Evolutionary conservation across 2,797 vertebrate genomes (phyloP), one percentile per base, ranked within the genome.

Genomic region (Falco biarmicus): DNA sequence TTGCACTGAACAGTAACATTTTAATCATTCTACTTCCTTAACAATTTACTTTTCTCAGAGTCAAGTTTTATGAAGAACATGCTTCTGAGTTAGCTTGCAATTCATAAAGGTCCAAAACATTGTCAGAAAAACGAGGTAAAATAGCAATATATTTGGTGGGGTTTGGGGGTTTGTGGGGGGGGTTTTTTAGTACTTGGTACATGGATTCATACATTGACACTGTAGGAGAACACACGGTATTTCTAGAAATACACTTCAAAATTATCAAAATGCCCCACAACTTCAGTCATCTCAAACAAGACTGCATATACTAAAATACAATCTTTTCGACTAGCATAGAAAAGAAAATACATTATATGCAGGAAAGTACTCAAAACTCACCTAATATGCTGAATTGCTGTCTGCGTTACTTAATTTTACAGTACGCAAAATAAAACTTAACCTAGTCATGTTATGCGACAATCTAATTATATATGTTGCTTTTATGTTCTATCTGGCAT

Each of bases 11-110:
- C 66, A 84, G 63, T 10, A 76, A 84, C 10, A 11, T 84, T 85
- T 87, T 89, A 61, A 69, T 88, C 48, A 39, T 61, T 61, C 64
- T 34, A 77, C 68, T 80, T 89, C 60, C 81, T 76, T 54, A 87
- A 74, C 84, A 50, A 78, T n/a, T 45, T 29, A 53, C 57, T 80
- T 80, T 64, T 77, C 68, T 68, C 48, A 80, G 34, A 74, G 28
- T 70, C 69, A 86, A 87, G 51, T 93, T 93, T 34, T 51, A 79
- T 0, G 0, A 78, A 88, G 32, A 94, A 76, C 15, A 10, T 1
- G 32, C 29, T 68, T 0, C 0, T 29, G 32, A 85, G 29, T 66
- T 80, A 70, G 37, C 2, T 13, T 37, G 29, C 63, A 83, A 87
- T 70, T 71, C 64, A 48, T 6, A 77, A 50, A 66, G 0, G 2